Conservation (phyloP, 2,888 invertebrate species). For the Macrophya alboannulata region DNA sequence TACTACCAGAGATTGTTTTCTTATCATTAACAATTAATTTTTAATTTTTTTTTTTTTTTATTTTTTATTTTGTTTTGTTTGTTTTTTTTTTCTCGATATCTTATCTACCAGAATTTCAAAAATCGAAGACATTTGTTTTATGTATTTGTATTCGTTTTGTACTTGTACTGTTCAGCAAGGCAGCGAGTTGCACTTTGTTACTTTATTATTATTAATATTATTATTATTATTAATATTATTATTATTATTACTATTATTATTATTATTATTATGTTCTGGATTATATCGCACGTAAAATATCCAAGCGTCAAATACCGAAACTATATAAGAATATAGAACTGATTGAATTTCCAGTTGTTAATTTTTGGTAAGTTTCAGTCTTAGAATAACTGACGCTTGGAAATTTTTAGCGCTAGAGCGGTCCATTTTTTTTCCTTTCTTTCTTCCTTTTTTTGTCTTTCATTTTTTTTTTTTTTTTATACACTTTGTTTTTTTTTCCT, state of each 20-base stretch:
- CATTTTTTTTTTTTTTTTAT: background rate
- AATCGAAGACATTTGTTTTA: slow-evolving; percentile 78
- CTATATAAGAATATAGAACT: slow-evolving; percentile 7
- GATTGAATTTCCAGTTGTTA: background rate
- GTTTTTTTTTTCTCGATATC: slow-evolving; percentile 62
- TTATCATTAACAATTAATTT: slow-evolving; percentile 64
- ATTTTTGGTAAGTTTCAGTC: background rate
- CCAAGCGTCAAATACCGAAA: slow-evolving; percentile 57
- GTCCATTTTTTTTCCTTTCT: slow-evolving; percentile 39
- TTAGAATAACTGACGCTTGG: slow-evolving; percentile 24
- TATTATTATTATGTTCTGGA: slow-evolving; percentile 62
- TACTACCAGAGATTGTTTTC: slow-evolving; percentile 60
- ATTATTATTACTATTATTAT: slow-evolving; percentile 63
- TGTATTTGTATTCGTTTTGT: slow-evolving; percentile 80
- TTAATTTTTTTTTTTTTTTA: slow-evolving; percentile 64
- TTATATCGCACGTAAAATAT: slow-evolving; percentile 75
- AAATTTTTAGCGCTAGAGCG: slow-evolving; percentile 42
- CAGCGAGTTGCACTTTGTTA: slow-evolving; percentile 81
- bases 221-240: slow-evolving; percentile 65
- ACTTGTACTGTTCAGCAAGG: slow-evolving; percentile 81
- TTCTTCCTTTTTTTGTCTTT: background rate
- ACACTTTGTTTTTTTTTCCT: background rate
- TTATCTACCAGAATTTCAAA: slow-evolving; percentile 77
- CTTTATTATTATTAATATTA: slow-evolving; percentile 66
- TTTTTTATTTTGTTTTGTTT: slow-evolving; percentile 62